Evolutionary conservation across 35 echinoderm and acorn worm genomes (phyloP).

Genomic region (Heliocidaris tuberculata): DNA sequence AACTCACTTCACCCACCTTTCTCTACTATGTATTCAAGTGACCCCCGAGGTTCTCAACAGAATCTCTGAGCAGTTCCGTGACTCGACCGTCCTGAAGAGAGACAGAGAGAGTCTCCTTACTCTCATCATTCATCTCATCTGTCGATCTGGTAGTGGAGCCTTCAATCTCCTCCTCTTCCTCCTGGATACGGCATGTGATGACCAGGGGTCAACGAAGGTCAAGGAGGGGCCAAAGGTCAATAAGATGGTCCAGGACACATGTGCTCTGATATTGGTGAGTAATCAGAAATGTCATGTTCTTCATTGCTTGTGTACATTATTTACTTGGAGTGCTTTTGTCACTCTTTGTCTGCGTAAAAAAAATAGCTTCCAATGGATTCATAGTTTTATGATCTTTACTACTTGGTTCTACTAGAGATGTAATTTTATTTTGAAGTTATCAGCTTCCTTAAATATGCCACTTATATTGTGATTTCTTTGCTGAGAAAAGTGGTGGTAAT

Average conservation of each 20-base stretch:
- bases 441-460: no score
- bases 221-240: constrained; percentile 56
- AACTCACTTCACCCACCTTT: background rate
- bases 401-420: no score
- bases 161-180: constrained; percentile 87
- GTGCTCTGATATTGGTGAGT: constrained; percentile 90
- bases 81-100: constrained; percentile 72
- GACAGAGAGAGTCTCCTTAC: constrained; percentile 83
- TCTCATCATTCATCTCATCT: constrained; percentile 94
- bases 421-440: no score
- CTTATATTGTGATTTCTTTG: no score
- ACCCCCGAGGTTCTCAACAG: constrained; percentile 82
- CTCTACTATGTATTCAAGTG: constrained; percentile 51
- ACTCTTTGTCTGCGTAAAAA: no score
- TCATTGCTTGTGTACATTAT: background rate
- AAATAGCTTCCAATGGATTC: no score
- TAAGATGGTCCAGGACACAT: constrained; percentile 70
- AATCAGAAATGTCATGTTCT: background rate
- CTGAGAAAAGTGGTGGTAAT: no score
- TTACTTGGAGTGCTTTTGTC: background rate
- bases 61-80: constrained; percentile 82
- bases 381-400: no score
- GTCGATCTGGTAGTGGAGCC: constrained; percentile 88
- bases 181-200: constrained; percentile 68
- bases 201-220: constrained; percentile 27